phyloP scores from a whole-genome alignment of 1,140 invertebrate species.

The Drosophila eugracilis region DNA sequence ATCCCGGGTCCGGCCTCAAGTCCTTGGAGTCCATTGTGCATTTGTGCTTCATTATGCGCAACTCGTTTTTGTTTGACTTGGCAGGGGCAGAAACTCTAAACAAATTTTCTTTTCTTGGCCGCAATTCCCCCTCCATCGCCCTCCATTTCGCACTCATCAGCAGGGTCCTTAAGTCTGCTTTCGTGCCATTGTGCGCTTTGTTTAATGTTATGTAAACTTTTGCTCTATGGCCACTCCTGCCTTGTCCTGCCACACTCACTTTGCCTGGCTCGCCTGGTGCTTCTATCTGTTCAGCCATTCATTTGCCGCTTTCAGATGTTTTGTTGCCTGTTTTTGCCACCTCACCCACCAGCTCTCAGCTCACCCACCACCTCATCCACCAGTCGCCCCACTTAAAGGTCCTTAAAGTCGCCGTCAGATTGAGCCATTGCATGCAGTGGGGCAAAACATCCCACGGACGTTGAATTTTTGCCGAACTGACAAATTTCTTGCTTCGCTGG shows the following conservation, averaged over 20 bases:
- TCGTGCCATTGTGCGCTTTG: slow-evolving; percentile 76
- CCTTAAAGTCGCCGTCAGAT: slow-evolving; percentile 63
- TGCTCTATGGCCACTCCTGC: slow-evolving; percentile 50
- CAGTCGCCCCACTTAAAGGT: slow-evolving; percentile 5
- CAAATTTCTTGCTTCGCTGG: slow-evolving; percentile 75
- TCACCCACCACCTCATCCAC: background rate
- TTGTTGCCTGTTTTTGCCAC: slow-evolving; percentile 36
- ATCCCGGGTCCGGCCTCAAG: slow-evolving; percentile 23
- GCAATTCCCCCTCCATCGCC: slow-evolving; percentile 39
- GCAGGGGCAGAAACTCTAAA: slow-evolving; percentile 68
- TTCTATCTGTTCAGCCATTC: slow-evolving; percentile 78
- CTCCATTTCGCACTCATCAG: slow-evolving; percentile 71
- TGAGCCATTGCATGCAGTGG: slow-evolving; percentile 27
- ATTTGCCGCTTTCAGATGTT: slow-evolving; percentile 51
- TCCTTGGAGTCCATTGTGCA: slow-evolving; percentile 59
- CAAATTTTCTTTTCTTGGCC: slow-evolving; percentile 73
- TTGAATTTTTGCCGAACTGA: slow-evolving; percentile 62
- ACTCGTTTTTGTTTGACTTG: slow-evolving; percentile 80
- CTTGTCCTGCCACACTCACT: slow-evolving; percentile 37
- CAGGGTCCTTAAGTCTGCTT: slow-evolving; percentile 55
- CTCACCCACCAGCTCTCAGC: slow-evolving; percentile 17
- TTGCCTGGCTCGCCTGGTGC: slow-evolving; percentile 66
- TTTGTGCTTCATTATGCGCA: slow-evolving; percentile 80
- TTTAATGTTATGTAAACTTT: slow-evolving; percentile 83
- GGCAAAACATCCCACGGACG: slow-evolving; percentile 3